Percentiles rank a stretch among this genome's conserved stretches.
These are phyloP conservation scores for Enteromius fasciolatus DNA, from an alignment of 2,797 vertebrate species.

Conservation along the genomic window DNA sequence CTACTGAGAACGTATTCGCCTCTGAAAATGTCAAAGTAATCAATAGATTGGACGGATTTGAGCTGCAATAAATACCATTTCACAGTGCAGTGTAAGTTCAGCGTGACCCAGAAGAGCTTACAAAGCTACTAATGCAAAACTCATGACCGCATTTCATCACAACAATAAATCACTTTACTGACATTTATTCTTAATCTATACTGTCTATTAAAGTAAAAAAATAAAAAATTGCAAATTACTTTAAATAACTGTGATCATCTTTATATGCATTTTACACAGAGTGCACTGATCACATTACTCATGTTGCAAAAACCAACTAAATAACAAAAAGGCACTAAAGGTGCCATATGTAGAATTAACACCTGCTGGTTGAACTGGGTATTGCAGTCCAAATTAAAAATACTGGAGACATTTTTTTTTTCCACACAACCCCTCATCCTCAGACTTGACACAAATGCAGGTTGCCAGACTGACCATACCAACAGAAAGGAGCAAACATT, in stretches of 20 bases:
- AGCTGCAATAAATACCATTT: slow-evolving; percentile 6
- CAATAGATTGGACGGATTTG: not conserved
- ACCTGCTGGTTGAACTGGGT: too few relatives aligned
- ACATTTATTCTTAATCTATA: not conserved
- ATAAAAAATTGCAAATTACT: not conserved
- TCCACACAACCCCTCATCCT: too few relatives aligned
- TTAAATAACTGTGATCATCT: not conserved
- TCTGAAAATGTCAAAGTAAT: slow-evolving; percentile 41
- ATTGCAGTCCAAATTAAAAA: too few relatives aligned
- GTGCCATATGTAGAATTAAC: too few relatives aligned
- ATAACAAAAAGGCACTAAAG: too few relatives aligned
- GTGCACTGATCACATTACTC: not conserved
- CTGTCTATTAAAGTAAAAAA: not conserved
- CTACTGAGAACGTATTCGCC: not conserved
- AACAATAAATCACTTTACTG: not conserved
- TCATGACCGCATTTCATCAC: not conserved
- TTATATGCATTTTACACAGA: not conserved
- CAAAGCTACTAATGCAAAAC: not conserved
- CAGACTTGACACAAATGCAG: too few relatives aligned
- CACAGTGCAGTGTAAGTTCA: not conserved
- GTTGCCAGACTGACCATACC: too few relatives aligned
- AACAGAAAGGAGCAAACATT: too few relatives aligned
- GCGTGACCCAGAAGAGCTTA: not conserved
- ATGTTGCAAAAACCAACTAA: not conserved
- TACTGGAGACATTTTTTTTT: too few relatives aligned